Conservation (phyloP, 2,797 vertebrate species). For the Aselliscus stoliczkanus region DNA sequence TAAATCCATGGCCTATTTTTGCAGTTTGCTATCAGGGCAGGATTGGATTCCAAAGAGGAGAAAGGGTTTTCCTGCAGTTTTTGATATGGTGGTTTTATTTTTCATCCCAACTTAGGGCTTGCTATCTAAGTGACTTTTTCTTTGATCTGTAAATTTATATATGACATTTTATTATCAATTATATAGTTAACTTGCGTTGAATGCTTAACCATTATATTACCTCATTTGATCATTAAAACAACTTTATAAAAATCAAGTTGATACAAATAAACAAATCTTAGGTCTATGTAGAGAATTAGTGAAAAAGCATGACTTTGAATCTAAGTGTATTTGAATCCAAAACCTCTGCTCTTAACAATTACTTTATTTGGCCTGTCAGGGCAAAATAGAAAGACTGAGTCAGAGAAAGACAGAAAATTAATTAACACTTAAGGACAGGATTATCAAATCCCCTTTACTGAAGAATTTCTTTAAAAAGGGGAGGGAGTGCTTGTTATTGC, state of each 20-base stretch:
- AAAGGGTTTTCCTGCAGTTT: not conserved
- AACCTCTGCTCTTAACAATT: not conserved
- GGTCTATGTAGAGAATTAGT: not conserved
- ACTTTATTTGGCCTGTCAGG: not conserved
- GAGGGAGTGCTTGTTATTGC: not conserved
- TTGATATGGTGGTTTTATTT: not conserved
- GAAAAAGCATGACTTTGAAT: not conserved
- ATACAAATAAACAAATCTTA: not conserved
- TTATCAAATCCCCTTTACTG: not conserved
- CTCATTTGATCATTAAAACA: not conserved
- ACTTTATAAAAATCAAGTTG: not conserved
- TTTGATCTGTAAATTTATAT: not conserved
- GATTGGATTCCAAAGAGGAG: not conserved
- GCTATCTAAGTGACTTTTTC: not conserved
- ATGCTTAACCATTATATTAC: not conserved
- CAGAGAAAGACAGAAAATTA: not conserved
- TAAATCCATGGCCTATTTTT: not conserved
- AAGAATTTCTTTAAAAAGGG: not conserved
- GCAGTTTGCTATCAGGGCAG: not conserved
- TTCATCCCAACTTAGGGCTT: not conserved
- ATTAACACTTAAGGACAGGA: not conserved
- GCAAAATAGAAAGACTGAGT: not conserved
- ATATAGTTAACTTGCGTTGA: not conserved
- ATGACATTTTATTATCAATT: not conserved
- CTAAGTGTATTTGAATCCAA: not conserved